Conservation (phyloP, 2,888 invertebrate species). For the Tenthredo distinguenda region DNA sequence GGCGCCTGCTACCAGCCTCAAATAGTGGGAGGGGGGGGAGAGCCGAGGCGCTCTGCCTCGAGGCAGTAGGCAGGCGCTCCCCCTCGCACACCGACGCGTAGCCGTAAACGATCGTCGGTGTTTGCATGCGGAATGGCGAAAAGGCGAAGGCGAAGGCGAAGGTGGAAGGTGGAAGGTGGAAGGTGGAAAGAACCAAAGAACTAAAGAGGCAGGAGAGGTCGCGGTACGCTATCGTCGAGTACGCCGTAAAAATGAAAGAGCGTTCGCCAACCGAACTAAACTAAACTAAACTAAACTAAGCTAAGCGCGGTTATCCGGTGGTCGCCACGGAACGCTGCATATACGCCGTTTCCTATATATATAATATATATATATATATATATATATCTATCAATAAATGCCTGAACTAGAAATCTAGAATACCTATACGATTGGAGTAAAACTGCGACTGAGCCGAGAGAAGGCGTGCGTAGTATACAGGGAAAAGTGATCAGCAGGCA, state of each 20-base stretch:
- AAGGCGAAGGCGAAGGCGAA: slow-evolving; percentile 18
- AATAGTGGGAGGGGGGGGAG: not conserved
- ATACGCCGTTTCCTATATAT: not conserved
- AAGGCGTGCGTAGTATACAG: not conserved
- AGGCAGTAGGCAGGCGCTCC: slow-evolving; percentile 26
- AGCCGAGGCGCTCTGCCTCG: slow-evolving; percentile 17
- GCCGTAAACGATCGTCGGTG: not conserved
- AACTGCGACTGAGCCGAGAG: not conserved
- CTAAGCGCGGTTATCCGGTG: not conserved
- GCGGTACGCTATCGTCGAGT: not conserved
- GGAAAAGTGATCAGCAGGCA: not conserved
- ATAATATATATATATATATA: not conserved
- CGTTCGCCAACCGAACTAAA: not conserved
- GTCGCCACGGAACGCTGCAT: not conserved
- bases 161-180: slow-evolving; percentile 13
- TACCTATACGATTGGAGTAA: not conserved
- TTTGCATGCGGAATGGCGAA: slow-evolving; percentile 26
- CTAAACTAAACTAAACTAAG: not conserved
- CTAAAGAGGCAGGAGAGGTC: not conserved
- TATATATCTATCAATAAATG: not conserved
- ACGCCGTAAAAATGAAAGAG: slow-evolving; percentile 2
- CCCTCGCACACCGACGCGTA: slow-evolving; percentile 1
- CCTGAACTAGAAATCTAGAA: not conserved
- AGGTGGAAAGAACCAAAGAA: not conserved
- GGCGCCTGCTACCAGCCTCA: slow-evolving; percentile 63